These are phyloP conservation scores for Nomia melanderi DNA, from an alignment of 1,140 invertebrate genomes.

Conservation along the genomic window DNA sequence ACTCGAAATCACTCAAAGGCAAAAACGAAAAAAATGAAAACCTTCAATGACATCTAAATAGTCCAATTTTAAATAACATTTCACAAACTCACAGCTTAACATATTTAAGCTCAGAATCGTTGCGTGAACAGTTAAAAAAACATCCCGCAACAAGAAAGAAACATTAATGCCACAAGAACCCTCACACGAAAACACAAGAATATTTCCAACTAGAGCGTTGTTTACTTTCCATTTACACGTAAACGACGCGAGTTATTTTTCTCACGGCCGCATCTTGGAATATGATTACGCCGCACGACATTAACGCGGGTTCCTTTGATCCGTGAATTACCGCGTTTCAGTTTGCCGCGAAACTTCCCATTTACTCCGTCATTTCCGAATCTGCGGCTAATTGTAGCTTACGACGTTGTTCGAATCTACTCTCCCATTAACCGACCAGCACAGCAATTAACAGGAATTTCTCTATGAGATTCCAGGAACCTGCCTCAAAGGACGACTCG, in stretches of 20 bases:
- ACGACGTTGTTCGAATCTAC: slow-evolving; percentile 26
- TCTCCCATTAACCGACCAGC: slow-evolving; percentile 40
- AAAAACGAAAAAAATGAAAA: no score
- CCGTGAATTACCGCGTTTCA: slow-evolving; percentile 27
- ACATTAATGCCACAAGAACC: no score
- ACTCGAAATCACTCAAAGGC: no score
- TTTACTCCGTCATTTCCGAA: slow-evolving; percentile 40
- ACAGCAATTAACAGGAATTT: slow-evolving; percentile 52
- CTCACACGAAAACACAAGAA: no score
- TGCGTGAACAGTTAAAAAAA: no score
- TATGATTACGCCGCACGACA: not conserved
- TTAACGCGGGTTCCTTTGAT: slow-evolving; percentile 21
- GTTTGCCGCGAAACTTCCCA: slow-evolving; percentile 10
- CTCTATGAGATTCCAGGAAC: slow-evolving; percentile 24
- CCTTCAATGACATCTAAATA: no score
- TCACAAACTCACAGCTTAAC: no score
- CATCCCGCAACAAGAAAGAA: not conserved
- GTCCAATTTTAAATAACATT: no score
- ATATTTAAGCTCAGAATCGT: no score
- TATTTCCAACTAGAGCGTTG: no score
- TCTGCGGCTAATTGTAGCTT: slow-evolving; percentile 44
- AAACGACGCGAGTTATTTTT: no score
- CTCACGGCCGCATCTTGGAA: not conserved
- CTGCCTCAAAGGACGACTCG: slow-evolving; percentile 32
- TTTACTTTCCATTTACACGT: no score